A percentile compares a stretch with the other conserved stretches of the same genome.
Conservation (phyloP, 2,797 vertebrate species). For the Pangasius larnaudii region DNA sequence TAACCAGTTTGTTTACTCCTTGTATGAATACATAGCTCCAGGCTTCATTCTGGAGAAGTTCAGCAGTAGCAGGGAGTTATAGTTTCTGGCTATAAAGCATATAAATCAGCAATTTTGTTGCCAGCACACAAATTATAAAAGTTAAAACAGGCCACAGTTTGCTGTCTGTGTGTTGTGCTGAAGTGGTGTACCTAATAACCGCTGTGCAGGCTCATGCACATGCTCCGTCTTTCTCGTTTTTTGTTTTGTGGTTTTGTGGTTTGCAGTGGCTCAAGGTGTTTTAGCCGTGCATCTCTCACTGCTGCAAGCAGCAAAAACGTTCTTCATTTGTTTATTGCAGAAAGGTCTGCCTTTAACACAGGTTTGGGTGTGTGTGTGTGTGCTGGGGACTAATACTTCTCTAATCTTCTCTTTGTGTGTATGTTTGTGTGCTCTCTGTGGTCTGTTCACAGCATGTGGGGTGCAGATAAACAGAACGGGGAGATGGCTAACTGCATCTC, state of each 20-base stretch:
- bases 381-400: constrained; percentile 42
- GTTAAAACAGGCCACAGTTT: neutral
- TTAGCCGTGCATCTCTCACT: constrained; percentile 27
- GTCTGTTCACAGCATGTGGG: constrained; percentile 80
- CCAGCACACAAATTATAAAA: neutral
- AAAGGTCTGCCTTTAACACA: neutral
- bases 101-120: neutral
- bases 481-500: constrained; percentile 82
- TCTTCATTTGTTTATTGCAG: neutral
- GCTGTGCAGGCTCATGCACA: neutral
- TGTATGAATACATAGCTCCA: neutral
- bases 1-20: neutral
- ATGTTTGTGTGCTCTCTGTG: constrained; percentile 67
- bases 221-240: neutral
- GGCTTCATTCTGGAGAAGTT: neutral
- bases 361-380: neutral
- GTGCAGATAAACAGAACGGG: constrained; percentile 79
- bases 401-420: constrained; percentile 64
- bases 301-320: constrained; percentile 16
- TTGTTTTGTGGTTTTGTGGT: constrained; percentile 24
- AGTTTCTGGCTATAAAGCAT: neutral
- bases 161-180: neutral
- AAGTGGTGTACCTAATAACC: constrained; percentile 14
- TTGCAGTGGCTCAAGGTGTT: constrained; percentile 21
- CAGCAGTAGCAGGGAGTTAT: neutral